These are phyloP conservation scores for Leucania comma DNA, from an alignment of 2,888 invertebrate species.

Conservation along the genomic window DNA sequence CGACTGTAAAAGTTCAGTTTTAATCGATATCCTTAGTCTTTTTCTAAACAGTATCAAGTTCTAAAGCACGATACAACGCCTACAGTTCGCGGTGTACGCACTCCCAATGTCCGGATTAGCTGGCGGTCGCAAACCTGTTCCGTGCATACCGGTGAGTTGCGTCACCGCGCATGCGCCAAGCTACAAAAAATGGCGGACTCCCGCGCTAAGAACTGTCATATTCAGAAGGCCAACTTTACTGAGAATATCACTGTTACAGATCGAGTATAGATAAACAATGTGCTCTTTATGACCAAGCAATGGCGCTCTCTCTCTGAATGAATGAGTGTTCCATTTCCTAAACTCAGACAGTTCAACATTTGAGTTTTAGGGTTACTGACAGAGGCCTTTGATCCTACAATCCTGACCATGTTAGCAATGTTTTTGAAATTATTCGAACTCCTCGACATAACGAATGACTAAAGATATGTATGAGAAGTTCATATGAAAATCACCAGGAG, in stretches of 20 bases:
- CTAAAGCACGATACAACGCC: conserved; percentile 39
- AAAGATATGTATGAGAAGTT: no score
- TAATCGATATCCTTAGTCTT: conserved; percentile 2
- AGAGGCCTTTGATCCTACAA: no score
- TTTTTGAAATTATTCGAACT: no score
- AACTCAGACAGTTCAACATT: no score
- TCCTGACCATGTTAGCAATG: no score
- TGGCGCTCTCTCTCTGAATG: not conserved
- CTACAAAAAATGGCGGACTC: conserved; percentile 64
- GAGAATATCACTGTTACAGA: not conserved
- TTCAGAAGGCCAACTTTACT: conserved; percentile 32
- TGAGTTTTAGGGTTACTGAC: no score
- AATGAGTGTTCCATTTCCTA: not conserved
- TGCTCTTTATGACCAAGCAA: not conserved
- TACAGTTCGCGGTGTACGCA: conserved; percentile 39
- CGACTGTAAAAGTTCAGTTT: not conserved
- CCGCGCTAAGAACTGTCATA: not conserved
- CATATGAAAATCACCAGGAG: no score
- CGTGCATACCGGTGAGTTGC: conserved; percentile 64
- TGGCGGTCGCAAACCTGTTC: conserved; percentile 63
- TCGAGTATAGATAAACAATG: not conserved
- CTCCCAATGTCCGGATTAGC: conserved; percentile 55
- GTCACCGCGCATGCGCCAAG: conserved; percentile 65
- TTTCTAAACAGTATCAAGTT: conserved; percentile 4
- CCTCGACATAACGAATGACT: no score